phyloP scores from a whole-genome alignment of 1,140 invertebrate species.

The Apolygus lucorum region DNA sequence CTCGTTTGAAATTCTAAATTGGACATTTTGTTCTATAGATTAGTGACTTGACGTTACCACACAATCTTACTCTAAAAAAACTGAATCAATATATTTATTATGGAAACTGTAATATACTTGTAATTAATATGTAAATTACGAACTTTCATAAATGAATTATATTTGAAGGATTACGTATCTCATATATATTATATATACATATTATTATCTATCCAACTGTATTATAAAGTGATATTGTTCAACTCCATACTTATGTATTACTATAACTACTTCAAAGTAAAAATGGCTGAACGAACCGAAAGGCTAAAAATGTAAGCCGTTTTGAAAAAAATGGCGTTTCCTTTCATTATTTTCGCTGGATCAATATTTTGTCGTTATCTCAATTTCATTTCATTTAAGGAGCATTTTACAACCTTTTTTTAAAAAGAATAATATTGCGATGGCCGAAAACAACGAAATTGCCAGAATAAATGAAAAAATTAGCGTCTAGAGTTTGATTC shows the following conservation, averaged over 20 bases:
- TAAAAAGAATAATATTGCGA: background rate
- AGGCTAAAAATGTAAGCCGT: too few relatives aligned
- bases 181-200: conserved; percentile 1
- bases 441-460: background rate
- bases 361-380: too few relatives aligned
- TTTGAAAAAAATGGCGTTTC: too few relatives aligned
- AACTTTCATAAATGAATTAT: conserved; percentile 28
- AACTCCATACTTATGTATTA: conserved; percentile 20
- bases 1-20: conserved; percentile 14
- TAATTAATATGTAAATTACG: conserved; percentile 28
- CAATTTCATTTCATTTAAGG: background rate
- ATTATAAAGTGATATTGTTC: conserved; percentile 17
- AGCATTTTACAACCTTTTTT: background rate
- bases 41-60: conserved; percentile 10
- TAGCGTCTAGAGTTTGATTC: too few relatives aligned
- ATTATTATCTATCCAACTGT: conserved; percentile 4
- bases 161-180: conserved; percentile 25
- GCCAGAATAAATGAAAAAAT: background rate
- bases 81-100: conserved; percentile 28
- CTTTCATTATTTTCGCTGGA: too few relatives aligned
- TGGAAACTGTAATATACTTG: conserved; percentile 27
- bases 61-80: conserved; percentile 21
- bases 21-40: conserved; percentile 3
- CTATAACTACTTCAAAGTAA: background rate
- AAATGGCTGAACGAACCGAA: background rate